These are phyloP conservation scores for Orchesella flavescens DNA, from an alignment of 2,888 invertebrate species.

Conservation along the genomic window DNA sequence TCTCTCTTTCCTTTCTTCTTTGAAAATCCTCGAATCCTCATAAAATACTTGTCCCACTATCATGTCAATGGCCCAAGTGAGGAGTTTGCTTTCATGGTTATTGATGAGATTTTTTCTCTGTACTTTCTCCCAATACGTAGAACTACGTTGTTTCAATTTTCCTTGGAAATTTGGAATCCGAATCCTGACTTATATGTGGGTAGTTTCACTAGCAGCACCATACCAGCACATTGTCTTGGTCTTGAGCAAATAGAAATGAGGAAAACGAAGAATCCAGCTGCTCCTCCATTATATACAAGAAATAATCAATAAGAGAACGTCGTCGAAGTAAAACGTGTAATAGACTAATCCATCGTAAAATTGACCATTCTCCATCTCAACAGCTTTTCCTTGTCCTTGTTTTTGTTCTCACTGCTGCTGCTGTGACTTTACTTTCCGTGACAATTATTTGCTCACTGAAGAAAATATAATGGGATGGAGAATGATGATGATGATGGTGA, in stretches of 20 bases:
- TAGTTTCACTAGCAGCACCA: too few species aligned
- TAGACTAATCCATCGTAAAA: slow-evolving; percentile 56
- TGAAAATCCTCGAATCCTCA: slow-evolving; percentile 17
- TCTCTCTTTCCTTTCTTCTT: not conserved
- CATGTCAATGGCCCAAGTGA: slow-evolving; percentile 30
- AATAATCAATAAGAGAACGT: slow-evolving; percentile 44
- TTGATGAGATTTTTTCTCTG: slow-evolving; percentile 43
- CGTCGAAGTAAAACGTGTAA: not conserved
- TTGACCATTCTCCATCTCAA: slow-evolving; percentile 43
- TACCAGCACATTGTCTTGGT: not conserved
- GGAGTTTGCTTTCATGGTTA: slow-evolving; percentile 46
- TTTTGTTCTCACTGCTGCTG: too few species aligned
- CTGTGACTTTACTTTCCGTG: slow-evolving; percentile 35
- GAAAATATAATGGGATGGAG: slow-evolving; percentile 1
- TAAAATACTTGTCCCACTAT: slow-evolving; percentile 17
- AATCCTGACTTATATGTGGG: too few species aligned
- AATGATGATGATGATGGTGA: too few species aligned
- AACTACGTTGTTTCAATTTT: not conserved
- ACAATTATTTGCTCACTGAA: slow-evolving; percentile 37
- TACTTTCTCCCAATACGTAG: not conserved
- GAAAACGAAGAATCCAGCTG: not conserved
- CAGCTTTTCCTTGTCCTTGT: slow-evolving; percentile 15
- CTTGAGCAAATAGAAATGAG: not conserved
- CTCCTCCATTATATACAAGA: not conserved
- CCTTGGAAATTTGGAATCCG: too few species aligned